Evolutionary conservation across 1,140 invertebrate species (phyloP).

Genomic region (Myzus persicae): DNA sequence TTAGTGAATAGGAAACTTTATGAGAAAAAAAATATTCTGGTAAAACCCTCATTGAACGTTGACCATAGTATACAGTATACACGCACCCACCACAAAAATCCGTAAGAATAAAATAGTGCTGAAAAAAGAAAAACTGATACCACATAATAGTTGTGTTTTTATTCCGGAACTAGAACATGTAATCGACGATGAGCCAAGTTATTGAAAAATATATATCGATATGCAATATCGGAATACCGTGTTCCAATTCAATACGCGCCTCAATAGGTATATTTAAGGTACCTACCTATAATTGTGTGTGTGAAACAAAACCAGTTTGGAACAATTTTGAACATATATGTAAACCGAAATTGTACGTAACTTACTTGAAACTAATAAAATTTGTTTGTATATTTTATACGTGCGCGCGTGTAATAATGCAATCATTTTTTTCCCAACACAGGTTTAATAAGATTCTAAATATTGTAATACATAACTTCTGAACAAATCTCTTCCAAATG

Average conservation of each 20-base stretch:
- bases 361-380: background rate
- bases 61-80: background rate
- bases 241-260: background rate
- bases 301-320: conserved; percentile 9
- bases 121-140: conserved; percentile 31
- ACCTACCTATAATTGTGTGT: background rate
- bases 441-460: background rate
- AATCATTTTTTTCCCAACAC: background rate
- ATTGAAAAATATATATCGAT: background rate
- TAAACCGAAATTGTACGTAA: background rate
- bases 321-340: background rate
- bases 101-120: background rate
- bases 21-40: background rate
- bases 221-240: background rate
- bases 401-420: background rate
- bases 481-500: too few relatives aligned
- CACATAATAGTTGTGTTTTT: conserved; percentile 3
- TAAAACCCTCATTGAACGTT: conserved; percentile 13
- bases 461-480: background rate
- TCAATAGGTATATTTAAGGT: background rate
- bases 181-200: conserved; percentile 15
- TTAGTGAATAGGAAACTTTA: background rate
- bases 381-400: background rate
- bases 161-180: conserved; percentile 39
- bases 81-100: conserved; percentile 33